Evolutionary conservation across 1,140 invertebrate genomes (phyloP), one percentile per base, ranked within the genome.

Genomic region (Tenebrio molitor): DNA sequence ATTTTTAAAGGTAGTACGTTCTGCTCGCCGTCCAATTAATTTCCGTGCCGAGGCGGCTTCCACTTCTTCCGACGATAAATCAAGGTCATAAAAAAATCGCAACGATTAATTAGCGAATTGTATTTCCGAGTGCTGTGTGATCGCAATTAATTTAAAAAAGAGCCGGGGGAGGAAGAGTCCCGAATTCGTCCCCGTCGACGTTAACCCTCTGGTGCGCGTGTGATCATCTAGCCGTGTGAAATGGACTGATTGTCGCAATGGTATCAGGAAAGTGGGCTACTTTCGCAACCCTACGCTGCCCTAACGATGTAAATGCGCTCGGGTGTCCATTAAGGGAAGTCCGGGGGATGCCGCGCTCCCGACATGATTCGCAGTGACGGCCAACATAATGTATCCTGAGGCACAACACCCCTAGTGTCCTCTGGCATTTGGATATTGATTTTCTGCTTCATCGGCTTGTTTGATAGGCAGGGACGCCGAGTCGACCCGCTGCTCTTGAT

Each of bases 371-470:
- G 50, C 69, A 63, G 16, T 53, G 33, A 63, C 69, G 50, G 29
- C 33, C 39, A 70, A 29, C 69, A 63, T 70, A 70, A 70, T 70
- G 69, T 70, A 53, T 70, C 69, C 69, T 70, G 33, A 44, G 69
- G 69, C 69, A 70, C 36, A 42, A 62, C 67, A 69, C 67, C 46
- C 25, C 44, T 17, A 50, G 34, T 19, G 29, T 36, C 46, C 67
- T 53, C 46, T 53, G 50, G 39, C 53, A 70, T 70, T 70, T 70
- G 69, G 69, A 62, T 70, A 70, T 70, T 70, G 69, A 70, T 70
- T 70, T 70, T 70, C 50, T 63, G 69, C 69, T 58, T 58, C 69
- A 70, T 70, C 69, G 69, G 69, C 41, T 70, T 70, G 53, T 70
- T 70, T 70, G 46, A 70, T 70, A 70, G 50, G 29, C 69, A 63